These are phyloP conservation scores for Marronus borbonicus DNA, from an alignment of 2,888 invertebrate species.

Conservation along the genomic window DNA sequence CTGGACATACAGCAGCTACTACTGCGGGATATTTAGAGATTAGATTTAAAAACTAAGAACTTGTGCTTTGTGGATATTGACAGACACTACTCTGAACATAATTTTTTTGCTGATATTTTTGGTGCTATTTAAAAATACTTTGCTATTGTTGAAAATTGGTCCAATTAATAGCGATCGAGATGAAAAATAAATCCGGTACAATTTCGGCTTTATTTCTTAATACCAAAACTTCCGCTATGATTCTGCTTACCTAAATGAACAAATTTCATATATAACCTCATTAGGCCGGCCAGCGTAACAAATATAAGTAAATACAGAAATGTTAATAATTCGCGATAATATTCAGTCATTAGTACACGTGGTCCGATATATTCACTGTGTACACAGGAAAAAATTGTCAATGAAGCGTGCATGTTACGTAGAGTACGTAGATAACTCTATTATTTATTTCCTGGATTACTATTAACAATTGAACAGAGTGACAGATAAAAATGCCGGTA, in stretches of 20 bases:
- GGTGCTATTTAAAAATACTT: too few relatives aligned
- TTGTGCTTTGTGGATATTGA: too few relatives aligned
- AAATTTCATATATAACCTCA: neutral
- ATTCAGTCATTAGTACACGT: conserved; percentile 3
- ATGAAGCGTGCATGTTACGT: conserved; percentile 9
- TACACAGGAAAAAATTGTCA: conserved; percentile 13
- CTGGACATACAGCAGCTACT: too few relatives aligned
- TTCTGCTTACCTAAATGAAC: neutral
- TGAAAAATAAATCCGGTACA: too few relatives aligned
- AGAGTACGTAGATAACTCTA: conserved; percentile 15
- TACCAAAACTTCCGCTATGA: too few relatives aligned
- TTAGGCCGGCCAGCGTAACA: neutral
- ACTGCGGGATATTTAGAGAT: too few relatives aligned
- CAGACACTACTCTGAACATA: too few relatives aligned
- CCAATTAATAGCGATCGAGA: too few relatives aligned
- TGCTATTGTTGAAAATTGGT: too few relatives aligned
- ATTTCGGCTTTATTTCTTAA: too few relatives aligned
- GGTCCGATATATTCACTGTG: neutral
- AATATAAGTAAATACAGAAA: neutral
- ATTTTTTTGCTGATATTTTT: too few relatives aligned
- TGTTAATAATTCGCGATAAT: conserved; percentile 8
- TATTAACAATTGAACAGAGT: conserved; percentile 3
- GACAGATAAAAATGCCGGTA: neutral
- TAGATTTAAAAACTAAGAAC: too few relatives aligned
- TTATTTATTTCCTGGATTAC: conserved; percentile 27